phyloP scores from a whole-genome alignment of 2,888 invertebrate genomes.

The Chrysodeixis includens region DNA sequence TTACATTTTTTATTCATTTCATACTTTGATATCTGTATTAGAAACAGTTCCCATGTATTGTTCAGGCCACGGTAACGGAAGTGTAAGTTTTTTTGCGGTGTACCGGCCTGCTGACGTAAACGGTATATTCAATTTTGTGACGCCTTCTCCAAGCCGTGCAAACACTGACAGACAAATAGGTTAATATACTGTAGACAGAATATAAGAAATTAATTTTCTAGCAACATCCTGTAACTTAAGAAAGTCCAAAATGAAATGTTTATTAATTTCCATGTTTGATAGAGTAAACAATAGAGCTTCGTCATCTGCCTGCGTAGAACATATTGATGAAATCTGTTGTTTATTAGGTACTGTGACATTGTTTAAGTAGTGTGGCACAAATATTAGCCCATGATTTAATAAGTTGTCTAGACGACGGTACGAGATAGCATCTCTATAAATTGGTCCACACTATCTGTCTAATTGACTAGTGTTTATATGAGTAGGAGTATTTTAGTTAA shows the following conservation, averaged over 20 bases:
- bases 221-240: not conserved
- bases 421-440: slow-evolving; percentile 31
- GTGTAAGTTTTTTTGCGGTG: not conserved
- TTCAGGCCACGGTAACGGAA: slow-evolving; percentile 7
- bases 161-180: not conserved
- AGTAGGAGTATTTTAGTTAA: slow-evolving; percentile 23
- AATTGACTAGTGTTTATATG: slow-evolving; percentile 29
- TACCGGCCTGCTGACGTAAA: not conserved
- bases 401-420: slow-evolving; percentile 16
- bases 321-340: not conserved
- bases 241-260: not conserved
- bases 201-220: not conserved
- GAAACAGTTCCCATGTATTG: slow-evolving; percentile 27
- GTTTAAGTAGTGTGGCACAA: slow-evolving; percentile 13
- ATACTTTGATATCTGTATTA: slow-evolving; percentile 24
- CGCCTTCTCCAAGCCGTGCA: not conserved
- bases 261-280: not conserved
- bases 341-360: too few species aligned
- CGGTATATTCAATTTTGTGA: not conserved
- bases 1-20: slow-evolving; percentile 23
- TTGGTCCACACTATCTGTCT: slow-evolving; percentile 38
- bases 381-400: slow-evolving; percentile 44
- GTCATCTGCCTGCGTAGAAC: not conserved
- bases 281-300: not conserved
- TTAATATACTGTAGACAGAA: not conserved